Conservation (phyloP, 2,113 vertebrate genomes). For the Cinclus mexicanus region DNA sequence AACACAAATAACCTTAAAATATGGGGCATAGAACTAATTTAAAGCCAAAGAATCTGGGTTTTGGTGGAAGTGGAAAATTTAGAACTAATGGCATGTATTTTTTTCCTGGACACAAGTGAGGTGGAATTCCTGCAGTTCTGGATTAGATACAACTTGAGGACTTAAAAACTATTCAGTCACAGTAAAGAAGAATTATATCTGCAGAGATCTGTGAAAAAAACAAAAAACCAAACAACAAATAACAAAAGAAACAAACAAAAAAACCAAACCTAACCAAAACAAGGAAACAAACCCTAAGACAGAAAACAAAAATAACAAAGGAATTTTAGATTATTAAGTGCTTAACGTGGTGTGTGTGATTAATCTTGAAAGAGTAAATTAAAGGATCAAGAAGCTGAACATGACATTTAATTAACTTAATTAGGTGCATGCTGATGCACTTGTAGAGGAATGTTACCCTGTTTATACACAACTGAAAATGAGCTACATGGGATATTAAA, state of each 20-base stretch:
- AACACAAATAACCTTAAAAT: neutral
- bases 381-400: slow-evolving; percentile 12
- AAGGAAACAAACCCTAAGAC: neutral
- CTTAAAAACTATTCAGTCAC: neutral
- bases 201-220: neutral
- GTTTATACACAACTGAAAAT: neutral
- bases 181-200: neutral
- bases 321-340: neutral
- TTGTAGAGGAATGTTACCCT: neutral
- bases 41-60: neutral
- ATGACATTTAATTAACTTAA: slow-evolving; percentile 30
- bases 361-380: slow-evolving; percentile 1
- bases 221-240: neutral
- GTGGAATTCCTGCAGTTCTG: neutral
- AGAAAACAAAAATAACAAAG: neutral
- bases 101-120: neutral
- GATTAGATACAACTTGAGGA: neutral
- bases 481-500: neutral
- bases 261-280: neutral
- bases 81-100: neutral
- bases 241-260: neutral
- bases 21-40: neutral
- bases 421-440: neutral
- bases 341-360: neutral
- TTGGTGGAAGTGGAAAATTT: neutral